Evolutionary conservation across 2,113 vertebrate genomes (phyloP).

Genomic region (Procavia capensis): DNA sequence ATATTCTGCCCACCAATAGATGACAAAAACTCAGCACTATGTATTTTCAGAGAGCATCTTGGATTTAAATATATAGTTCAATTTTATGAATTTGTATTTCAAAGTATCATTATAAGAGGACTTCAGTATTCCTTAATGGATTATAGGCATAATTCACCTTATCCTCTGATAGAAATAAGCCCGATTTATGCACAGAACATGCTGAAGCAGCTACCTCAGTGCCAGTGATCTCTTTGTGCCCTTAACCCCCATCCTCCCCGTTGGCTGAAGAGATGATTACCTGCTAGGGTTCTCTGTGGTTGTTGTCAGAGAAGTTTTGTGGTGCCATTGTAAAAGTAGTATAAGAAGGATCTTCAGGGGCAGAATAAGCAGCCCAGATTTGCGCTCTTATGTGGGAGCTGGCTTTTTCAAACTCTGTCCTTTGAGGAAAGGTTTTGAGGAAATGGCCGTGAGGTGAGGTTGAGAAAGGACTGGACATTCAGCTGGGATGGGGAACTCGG

Average conservation of each 20-base stretch:
- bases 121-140: neutral
- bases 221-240: neutral
- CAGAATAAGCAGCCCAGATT: neutral
- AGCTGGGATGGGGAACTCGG: neutral
- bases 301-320: neutral
- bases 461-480: neutral
- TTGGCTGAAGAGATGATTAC: neutral
- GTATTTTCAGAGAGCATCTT: neutral
- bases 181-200: too few relatives aligned
- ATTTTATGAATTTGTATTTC: conserved; percentile 44
- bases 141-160: neutral
- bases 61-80: neutral
- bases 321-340: neutral
- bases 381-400: neutral
- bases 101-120: neutral
- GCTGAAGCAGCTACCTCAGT: neutral
- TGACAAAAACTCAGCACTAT: neutral
- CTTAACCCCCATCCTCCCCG: neutral
- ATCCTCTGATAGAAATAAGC: neutral
- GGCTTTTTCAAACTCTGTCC: neutral
- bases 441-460: neutral
- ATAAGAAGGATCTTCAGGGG: neutral
- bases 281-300: neutral
- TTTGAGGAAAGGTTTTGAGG: neutral
- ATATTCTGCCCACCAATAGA: neutral